Conservation (phyloP, 1,140 invertebrate species). For the Cyphomyrmex costatus region DNA sequence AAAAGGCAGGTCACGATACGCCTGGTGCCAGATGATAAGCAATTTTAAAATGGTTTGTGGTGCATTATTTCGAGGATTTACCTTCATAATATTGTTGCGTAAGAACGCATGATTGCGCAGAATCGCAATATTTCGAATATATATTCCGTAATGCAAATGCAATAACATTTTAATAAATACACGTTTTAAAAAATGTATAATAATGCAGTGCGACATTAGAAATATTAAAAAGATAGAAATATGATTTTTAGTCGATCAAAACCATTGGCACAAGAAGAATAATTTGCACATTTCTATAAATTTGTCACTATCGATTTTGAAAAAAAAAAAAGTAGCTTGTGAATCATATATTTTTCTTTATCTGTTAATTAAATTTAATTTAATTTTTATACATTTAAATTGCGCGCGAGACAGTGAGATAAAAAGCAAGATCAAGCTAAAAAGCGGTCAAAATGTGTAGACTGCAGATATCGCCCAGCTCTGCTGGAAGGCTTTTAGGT, state of each 20-base stretch:
- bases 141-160: background rate
- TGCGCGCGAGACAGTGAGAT: too few species aligned
- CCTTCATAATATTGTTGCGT: conserved; percentile 17
- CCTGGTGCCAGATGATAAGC: conserved; percentile 41
- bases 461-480: too few species aligned
- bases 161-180: background rate
- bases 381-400: too few species aligned
- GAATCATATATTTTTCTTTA: too few species aligned
- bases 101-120: background rate
- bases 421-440: too few species aligned
- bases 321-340: too few species aligned
- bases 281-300: too few species aligned
- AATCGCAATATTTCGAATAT: background rate
- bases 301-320: too few species aligned
- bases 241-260: background rate
- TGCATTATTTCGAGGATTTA: conserved; percentile 11
- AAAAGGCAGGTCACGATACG: conserved; percentile 27
- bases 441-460: too few species aligned
- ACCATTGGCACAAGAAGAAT: too few species aligned
- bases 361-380: too few species aligned
- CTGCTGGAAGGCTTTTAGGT: too few species aligned
- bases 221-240: background rate
- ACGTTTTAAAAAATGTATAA: background rate
- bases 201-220: background rate
- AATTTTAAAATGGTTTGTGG: conserved; percentile 36